phyloP scores from a whole-genome alignment of 2,797 vertebrate genomes.

The Myripristis jacobus region DNA sequence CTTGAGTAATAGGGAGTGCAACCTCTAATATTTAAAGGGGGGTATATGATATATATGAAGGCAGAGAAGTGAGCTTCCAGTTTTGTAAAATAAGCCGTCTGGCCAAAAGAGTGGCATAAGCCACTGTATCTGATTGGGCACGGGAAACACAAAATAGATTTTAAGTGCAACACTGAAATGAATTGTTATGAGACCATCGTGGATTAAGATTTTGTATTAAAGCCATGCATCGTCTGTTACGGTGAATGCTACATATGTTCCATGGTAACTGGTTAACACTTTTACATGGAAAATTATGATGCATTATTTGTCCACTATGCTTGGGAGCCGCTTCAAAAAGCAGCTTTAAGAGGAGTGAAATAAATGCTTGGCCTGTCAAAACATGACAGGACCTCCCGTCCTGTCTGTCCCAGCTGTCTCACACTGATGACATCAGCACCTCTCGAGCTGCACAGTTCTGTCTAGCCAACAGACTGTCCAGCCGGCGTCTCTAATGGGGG shows the following conservation, averaged over 20 bases:
- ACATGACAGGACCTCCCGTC: slow-evolving; percentile 40
- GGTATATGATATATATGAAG: too few relatives aligned
- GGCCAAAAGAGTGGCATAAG: too few relatives aligned
- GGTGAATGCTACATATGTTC: neutral
- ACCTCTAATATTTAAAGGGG: too few relatives aligned
- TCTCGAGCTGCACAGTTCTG: slow-evolving; percentile 8
- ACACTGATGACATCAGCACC: slow-evolving; percentile 67
- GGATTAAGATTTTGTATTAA: too few relatives aligned
- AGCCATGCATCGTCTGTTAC: neutral
- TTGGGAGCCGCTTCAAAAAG: slow-evolving; percentile 24
- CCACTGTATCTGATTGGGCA: too few relatives aligned
- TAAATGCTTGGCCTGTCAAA: slow-evolving; percentile 45
- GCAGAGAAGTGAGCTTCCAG: too few relatives aligned
- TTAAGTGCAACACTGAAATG: too few relatives aligned
- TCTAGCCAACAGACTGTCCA: slow-evolving; percentile 30
- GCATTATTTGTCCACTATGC: slow-evolving; percentile 30
- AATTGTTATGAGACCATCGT: too few relatives aligned
- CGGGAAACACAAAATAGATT: too few relatives aligned
- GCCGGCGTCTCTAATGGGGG: slow-evolving; percentile 39
- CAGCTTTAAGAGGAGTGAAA: slow-evolving; percentile 15
- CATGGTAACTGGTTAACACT: slow-evolving; percentile 1
- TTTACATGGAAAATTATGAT: neutral
- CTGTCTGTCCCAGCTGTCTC: slow-evolving; percentile 47
- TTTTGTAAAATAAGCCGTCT: too few relatives aligned
- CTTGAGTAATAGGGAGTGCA: too few relatives aligned